These are phyloP conservation scores for Deilephila elpenor DNA, from an alignment of 2,888 invertebrate genomes.

Conservation along the genomic window DNA sequence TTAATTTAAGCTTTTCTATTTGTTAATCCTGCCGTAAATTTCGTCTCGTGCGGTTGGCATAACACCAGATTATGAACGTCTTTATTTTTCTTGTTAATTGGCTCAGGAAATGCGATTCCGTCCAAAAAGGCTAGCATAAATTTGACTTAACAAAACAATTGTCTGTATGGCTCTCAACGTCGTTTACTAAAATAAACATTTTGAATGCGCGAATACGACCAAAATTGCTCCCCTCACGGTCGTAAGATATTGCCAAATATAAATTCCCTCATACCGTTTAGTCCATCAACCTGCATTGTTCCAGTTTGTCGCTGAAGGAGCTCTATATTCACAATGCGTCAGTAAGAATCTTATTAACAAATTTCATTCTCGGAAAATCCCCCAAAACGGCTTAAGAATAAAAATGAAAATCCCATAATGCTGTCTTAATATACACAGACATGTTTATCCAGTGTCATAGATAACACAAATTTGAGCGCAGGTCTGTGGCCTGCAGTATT, in stretches of 20 bases:
- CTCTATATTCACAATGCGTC: neutral
- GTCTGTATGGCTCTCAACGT: slow-evolving; percentile 38
- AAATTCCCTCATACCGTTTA: slow-evolving; percentile 11
- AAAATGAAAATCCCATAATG: no score
- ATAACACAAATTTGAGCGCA: slow-evolving; percentile 10
- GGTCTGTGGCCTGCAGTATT: neutral
- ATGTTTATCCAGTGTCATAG: neutral
- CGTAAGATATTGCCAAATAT: slow-evolving; percentile 31
- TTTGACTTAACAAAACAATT: slow-evolving; percentile 14
- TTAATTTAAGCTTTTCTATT: neutral
- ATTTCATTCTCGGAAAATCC: no score
- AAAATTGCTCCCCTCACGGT: slow-evolving; percentile 37
- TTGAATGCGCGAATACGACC: slow-evolving; percentile 41
- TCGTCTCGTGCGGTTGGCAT: neutral
- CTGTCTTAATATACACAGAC: neutral
- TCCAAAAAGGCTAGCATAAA: neutral
- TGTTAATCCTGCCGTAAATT: neutral
- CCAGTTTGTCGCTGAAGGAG: neutral
- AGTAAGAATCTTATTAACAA: no score
- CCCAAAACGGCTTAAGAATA: no score
- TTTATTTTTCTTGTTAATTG: neutral
- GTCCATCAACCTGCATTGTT: slow-evolving; percentile 22
- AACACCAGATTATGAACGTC: neutral
- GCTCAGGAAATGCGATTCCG: neutral
- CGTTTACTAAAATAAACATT: slow-evolving; percentile 44